A percentile compares a stretch with the other conserved stretches of the same genome.
phyloP scores from a whole-genome alignment of 37 sponge, comb jelly and placozoan genomes.

The Hormiphora californensis region DNA sequence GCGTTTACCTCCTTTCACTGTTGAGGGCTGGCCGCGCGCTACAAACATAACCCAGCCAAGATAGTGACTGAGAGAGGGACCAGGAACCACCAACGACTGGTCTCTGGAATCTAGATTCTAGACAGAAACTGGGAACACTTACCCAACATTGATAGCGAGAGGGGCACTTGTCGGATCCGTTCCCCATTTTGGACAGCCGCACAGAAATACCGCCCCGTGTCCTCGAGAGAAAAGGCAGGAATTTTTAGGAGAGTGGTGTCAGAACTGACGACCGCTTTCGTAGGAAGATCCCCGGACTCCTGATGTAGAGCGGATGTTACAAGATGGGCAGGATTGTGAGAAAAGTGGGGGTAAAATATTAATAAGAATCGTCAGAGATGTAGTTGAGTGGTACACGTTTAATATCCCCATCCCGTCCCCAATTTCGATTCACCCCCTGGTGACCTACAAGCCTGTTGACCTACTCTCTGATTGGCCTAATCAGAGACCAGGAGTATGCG shows the following conservation, averaged over 20 bases:
- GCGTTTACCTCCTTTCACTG: no score
- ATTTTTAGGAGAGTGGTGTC: not conserved
- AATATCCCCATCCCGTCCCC: no score
- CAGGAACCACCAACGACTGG: not conserved
- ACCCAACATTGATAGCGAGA: not conserved
- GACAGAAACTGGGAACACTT: not conserved
- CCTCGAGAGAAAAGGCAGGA: not conserved
- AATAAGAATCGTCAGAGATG: no score
- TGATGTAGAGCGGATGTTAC: not conserved
- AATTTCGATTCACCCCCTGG: no score
- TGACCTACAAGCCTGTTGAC: no score
- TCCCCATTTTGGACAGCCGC: not conserved
- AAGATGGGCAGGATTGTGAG: no score
- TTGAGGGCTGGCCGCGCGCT: no score
- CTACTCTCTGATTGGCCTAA: no score
- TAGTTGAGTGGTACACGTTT: no score
- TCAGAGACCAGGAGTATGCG: no score
- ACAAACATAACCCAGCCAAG: no score
- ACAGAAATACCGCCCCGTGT: slow-evolving; percentile 26
- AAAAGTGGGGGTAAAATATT: not conserved
- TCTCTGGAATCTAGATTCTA: not conserved
- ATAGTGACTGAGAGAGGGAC: not conserved
- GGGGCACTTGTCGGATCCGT: not conserved
- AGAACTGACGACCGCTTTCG: not conserved
- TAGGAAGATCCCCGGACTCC: not conserved